Evolutionary conservation across 35 echinoderm and acorn worm species (phyloP).

Genomic region (Patiria miniata): DNA sequence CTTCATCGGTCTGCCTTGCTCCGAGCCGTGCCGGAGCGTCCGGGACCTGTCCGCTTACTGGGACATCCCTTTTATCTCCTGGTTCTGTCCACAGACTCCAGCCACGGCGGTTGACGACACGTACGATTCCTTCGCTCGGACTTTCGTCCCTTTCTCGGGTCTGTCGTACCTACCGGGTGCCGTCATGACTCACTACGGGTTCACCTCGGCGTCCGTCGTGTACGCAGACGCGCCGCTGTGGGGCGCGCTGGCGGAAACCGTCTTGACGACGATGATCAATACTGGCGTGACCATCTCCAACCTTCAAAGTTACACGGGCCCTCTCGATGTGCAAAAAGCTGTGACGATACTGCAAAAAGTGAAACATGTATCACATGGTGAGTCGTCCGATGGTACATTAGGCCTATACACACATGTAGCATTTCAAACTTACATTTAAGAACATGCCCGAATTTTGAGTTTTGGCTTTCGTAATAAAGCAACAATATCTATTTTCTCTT

Average conservation of each 20-base stretch:
- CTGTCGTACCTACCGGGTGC: conserved; percentile 24
- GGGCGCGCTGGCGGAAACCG: conserved; percentile 28
- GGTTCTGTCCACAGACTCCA: conserved; percentile 70
- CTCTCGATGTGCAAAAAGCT: neutral
- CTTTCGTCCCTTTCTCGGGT: conserved; percentile 63
- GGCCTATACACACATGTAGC: too few species aligned
- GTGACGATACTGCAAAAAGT: neutral
- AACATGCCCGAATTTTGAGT: too few species aligned
- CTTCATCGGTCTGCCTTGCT: conserved; percentile 73
- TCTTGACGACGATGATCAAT: neutral
- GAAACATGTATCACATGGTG: neutral
- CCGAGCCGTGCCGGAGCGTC: conserved; percentile 59
- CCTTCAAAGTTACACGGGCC: neutral
- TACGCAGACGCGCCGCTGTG: conserved; percentile 22
- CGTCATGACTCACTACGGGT: conserved; percentile 57
- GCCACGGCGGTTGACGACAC: conserved; percentile 36
- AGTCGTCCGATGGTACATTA: too few species aligned
- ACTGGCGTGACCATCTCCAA: neutral
- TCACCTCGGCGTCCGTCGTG: conserved; percentile 54
- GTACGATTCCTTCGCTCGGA: conserved; percentile 49
- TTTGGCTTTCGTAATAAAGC: too few species aligned
- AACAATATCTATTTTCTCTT: too few species aligned
- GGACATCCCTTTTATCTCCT: conserved; percentile 68
- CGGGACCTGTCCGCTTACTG: conserved; percentile 66
- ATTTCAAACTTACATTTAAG: too few species aligned